These are phyloP conservation scores for Megastigmus dorsalis DNA, from an alignment of 2,888 invertebrate species.

Conservation along the genomic window DNA sequence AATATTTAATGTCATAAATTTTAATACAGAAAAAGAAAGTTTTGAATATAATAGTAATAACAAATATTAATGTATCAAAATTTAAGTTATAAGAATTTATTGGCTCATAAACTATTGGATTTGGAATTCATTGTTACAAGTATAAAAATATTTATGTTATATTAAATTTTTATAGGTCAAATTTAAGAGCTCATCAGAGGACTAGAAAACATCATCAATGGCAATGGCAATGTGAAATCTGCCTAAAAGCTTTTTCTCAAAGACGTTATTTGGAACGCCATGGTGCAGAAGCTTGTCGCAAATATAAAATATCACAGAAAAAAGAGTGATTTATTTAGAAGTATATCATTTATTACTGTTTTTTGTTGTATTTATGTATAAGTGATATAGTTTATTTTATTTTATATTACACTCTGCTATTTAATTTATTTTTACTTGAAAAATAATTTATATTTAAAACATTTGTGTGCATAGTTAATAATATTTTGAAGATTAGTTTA, in stretches of 20 bases:
- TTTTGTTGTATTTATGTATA: not conserved
- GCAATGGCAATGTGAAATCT: slow-evolving; percentile 81
- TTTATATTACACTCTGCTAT: not conserved
- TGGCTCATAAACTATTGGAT: too few species aligned
- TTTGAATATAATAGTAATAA: too few species aligned
- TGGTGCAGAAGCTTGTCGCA: slow-evolving; percentile 80
- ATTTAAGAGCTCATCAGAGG: slow-evolving; percentile 83
- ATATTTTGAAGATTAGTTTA: not conserved
- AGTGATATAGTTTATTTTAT: not conserved
- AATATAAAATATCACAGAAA: slow-evolving; percentile 76
- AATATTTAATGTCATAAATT: slow-evolving; percentile 3
- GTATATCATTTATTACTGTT: not conserved
- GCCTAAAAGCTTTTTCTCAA: slow-evolving; percentile 83
- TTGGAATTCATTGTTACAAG: not conserved
- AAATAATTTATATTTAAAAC: slow-evolving; percentile 2
- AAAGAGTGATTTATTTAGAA: slow-evolving; percentile 56
- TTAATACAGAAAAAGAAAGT: too few species aligned
- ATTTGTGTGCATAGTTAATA: slow-evolving; percentile 16
- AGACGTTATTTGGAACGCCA: slow-evolving; percentile 81
- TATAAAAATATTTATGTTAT: not conserved
- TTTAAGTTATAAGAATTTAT: too few species aligned
- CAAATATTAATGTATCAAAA: too few species aligned
- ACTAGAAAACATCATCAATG: slow-evolving; percentile 83
- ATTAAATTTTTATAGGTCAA: slow-evolving; percentile 77
- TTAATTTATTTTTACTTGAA: slow-evolving; percentile 10